Evolutionary conservation across 2,113 vertebrate genomes (phyloP).

Genomic region (Daphoenositta chrysoptera): DNA sequence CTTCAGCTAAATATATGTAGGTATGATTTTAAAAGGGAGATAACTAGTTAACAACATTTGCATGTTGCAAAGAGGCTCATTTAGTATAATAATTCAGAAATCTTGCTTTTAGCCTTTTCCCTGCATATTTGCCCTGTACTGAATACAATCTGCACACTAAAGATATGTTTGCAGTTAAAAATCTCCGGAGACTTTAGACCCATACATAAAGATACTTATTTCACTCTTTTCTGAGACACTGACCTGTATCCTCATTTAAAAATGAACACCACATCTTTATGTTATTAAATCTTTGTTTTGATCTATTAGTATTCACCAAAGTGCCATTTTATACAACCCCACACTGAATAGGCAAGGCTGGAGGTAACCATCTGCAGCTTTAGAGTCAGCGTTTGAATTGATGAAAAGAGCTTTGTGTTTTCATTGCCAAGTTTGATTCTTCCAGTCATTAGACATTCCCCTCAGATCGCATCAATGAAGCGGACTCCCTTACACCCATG

Average conservation of each 20-base stretch:
- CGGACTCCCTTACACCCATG: conserved; percentile 78
- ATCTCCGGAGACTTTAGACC: conserved; percentile 75
- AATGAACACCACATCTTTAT: conserved; percentile 77
- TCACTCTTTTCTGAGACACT: conserved; percentile 76
- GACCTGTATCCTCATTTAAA: conserved; percentile 78
- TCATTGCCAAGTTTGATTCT: conserved; percentile 88
- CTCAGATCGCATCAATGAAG: conserved; percentile 84
- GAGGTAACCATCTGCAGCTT: conserved; percentile 83
- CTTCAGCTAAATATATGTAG: neutral
- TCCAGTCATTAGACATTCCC: conserved; percentile 85
- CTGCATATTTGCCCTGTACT: conserved; percentile 39
- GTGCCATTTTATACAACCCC: conserved; percentile 76
- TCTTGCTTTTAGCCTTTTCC: conserved; percentile 14
- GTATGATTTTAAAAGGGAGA: conserved; percentile 41
- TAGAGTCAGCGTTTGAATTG: conserved; percentile 72
- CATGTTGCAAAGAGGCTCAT: conserved; percentile 1
- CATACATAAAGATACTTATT: conserved; percentile 70
- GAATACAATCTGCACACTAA: conserved; percentile 62
- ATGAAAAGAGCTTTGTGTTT: conserved; percentile 88
- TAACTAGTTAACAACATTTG: conserved; percentile 25
- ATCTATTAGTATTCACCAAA: conserved; percentile 83
- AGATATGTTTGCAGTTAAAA: conserved; percentile 70
- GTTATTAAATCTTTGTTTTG: conserved; percentile 84
- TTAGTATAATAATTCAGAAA: conserved; percentile 33
- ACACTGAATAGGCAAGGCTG: conserved; percentile 76